Base-by-base conservation (phyloP, 2,113 vertebrate species). In the Cisticola juncidis region DNA sequence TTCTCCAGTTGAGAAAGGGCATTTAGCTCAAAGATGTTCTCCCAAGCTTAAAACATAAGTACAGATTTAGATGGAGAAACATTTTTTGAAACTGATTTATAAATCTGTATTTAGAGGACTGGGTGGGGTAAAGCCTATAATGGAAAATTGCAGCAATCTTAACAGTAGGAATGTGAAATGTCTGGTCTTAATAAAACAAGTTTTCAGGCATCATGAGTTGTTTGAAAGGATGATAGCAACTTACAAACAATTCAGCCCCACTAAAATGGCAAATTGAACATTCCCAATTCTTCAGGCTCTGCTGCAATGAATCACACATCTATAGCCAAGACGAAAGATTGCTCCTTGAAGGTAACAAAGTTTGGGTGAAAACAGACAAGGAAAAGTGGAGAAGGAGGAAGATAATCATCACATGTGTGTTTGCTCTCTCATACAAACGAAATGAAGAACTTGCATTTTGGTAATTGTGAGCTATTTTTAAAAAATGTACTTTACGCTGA, bases 81-180 rank as follows among this genome's bases (percentile, higher is more conserved):
- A 42, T 50, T 96, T 94, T 92, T 78, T 2, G 54, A 94, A 95
- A 92, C 60, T n/a, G 33, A 84, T 92, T 92, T 92, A 88, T 79
- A 81, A 95, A 94, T 92, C 65, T 58, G 64, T 73, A 78, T 96
- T 96, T 72, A 94, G 90, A 93, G 28, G 40, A 92, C 50, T 86
- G 96, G 94, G 95, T 93, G 95, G 95, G 56, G 95, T 77, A 94
- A 90, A 90, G 26, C 81, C 89, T 88, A 91, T 87, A 94, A 96
- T 79, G 93, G 94, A 96, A 97, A 96, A 91, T n/a, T 96, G 88
- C 86, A 94, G 93, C 93, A 96, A 95, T 95, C 76, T 95, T 73
- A 93, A 86, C 85, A 84, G 88, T 64, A 86, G 92, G 87, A 96
- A 96, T 96, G 90, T 88, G 92, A 95, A 90, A 95, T 83, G 92